A percentile compares a stretch with the other conserved stretches of the same genome.
Evolutionary conservation across 2,888 invertebrate species (phyloP).

Genomic region (Eumacrocentrus americanus): DNA sequence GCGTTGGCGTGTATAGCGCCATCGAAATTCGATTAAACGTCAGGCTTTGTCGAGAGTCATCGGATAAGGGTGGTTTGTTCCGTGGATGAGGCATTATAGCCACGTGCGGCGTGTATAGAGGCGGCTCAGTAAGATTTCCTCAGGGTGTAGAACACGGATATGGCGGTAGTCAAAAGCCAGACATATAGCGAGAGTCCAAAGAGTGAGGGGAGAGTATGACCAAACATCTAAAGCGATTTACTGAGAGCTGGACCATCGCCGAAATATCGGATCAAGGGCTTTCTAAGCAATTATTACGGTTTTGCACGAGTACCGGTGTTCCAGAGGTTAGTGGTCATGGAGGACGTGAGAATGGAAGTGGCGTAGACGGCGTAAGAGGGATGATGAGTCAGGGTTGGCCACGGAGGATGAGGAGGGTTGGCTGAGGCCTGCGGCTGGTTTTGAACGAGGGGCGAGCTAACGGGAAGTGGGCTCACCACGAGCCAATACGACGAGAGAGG

Average conservation of each 20-base stretch:
- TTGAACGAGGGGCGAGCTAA: conserved; percentile 47
- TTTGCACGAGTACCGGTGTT: conserved; percentile 16
- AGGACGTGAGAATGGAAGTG: conserved; percentile 16
- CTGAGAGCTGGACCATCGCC: no score
- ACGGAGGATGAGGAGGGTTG: conserved; percentile 44
- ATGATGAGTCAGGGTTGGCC: conserved; percentile 26
- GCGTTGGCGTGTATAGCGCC: neutral
- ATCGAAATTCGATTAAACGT: conserved; percentile 38
- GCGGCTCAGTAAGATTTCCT: no score
- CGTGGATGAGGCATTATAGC: conserved; percentile 1
- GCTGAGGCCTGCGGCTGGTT: conserved; percentile 51
- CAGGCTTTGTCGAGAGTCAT: conserved; percentile 29
- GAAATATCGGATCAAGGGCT: no score
- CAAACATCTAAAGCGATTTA: no score
- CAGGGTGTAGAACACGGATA: no score
- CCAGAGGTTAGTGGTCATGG: conserved; percentile 32
- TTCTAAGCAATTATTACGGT: no score
- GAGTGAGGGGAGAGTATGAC: no score
- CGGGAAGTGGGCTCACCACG: conserved; percentile 48
- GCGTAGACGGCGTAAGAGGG: conserved; percentile 17
- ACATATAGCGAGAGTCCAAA: no score
- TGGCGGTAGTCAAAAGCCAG: no score
- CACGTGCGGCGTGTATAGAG: conserved; percentile 1
- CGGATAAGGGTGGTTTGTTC: conserved; percentile 6
- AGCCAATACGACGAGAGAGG: conserved; percentile 46